These are phyloP conservation scores for Esox masquinongy DNA, from an alignment of 2,797 vertebrate species.

Conservation along the genomic window DNA sequence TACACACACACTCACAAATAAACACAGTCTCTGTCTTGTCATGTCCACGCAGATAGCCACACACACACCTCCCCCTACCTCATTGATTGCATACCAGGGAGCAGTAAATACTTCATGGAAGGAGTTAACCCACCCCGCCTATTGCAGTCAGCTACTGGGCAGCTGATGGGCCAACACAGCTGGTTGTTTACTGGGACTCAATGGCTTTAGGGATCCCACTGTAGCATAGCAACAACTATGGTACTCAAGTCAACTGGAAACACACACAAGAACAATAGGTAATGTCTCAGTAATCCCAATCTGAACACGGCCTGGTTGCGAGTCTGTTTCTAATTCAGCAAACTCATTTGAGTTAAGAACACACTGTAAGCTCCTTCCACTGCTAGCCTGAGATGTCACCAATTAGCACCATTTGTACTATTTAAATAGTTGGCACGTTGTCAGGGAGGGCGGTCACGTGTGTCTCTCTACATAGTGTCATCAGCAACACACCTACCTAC, in stretches of 20 bases:
- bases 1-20: not conserved
- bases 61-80: slow-evolving; percentile 44
- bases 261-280: not conserved
- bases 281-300: not conserved
- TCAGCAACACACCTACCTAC: no score
- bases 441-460: no score
- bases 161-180: slow-evolving; percentile 67
- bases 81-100: slow-evolving; percentile 73
- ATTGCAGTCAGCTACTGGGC: slow-evolving; percentile 70
- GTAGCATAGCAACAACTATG: not conserved
- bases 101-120: slow-evolving; percentile 72
- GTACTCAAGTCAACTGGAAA: not conserved
- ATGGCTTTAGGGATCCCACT: not conserved
- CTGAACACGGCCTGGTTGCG: not conserved
- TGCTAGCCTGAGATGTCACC: no score
- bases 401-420: no score
- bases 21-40: slow-evolving; percentile 55
- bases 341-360: not conserved
- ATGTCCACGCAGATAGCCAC: slow-evolving; percentile 51
- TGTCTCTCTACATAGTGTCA: no score
- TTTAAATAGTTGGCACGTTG: no score
- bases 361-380: no score
- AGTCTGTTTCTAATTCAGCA: not conserved
- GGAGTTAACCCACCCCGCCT: slow-evolving; percentile 73
- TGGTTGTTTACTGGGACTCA: slow-evolving; percentile 70